phyloP scores from a whole-genome alignment of 2,797 vertebrate genomes.

The Onychomys torridus region DNA sequence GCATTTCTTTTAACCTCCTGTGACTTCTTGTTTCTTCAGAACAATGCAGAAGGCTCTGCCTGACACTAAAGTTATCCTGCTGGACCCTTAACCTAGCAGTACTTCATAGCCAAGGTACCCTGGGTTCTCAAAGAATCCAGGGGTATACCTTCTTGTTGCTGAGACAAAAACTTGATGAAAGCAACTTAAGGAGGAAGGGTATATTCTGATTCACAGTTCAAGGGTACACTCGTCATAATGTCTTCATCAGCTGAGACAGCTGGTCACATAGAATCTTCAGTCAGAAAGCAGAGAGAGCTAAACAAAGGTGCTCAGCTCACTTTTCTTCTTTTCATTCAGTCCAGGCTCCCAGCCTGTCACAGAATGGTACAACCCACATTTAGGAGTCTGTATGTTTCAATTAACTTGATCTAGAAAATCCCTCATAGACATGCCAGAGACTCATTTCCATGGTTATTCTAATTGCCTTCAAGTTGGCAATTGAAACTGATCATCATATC shows the following conservation, averaged over 20 bases:
- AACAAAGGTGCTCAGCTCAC: neutral
- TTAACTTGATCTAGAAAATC: neutral
- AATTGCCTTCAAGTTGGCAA: neutral
- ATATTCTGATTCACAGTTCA: neutral
- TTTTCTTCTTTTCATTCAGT: neutral
- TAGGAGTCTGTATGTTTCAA: neutral
- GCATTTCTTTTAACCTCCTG: neutral
- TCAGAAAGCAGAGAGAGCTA: neutral
- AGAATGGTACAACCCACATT: neutral
- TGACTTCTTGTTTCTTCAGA: neutral
- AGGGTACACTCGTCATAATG: neutral
- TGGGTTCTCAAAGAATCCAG: neutral
- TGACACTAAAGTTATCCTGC: neutral
- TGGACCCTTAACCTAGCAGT: neutral
- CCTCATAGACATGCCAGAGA: neutral
- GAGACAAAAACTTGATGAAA: neutral
- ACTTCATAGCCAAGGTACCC: neutral
- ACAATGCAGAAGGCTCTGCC: neutral
- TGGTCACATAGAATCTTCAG: neutral
- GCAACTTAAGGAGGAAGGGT: neutral
- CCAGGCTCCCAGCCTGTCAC: neutral
- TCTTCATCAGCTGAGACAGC: neutral
- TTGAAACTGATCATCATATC: neutral
- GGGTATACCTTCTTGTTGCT: neutral
- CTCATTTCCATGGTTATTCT: neutral